Evolutionary conservation across 2,113 vertebrate species (phyloP), one percentile per base, ranked within the genome.

Genomic region (Cromileptes altivelis): DNA sequence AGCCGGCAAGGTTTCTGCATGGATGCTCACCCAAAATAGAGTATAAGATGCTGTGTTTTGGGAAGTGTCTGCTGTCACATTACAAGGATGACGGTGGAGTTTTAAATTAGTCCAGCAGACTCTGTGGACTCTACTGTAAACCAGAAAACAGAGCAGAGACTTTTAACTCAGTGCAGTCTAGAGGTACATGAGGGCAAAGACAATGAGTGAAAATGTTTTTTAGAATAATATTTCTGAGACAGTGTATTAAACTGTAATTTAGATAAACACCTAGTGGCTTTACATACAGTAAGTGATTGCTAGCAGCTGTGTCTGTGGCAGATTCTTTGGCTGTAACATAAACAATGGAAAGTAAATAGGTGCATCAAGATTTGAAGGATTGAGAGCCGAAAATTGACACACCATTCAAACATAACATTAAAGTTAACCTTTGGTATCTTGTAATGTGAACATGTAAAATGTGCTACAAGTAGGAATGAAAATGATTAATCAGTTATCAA

Each of bases 351-450:
- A 3, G 37, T 27, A 4, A 45, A 12, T 11, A 45, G n/a, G 19
- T 4, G 53, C 27, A 7, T 19, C 4, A 0, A 18, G 21, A 75
- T 56, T 61, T 17, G 67, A 78, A 23, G 13, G 71, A 63, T 0
- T 17, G 42, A 47, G 47, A 80, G 30, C n/a, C n/a, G 15, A 75
- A 80, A 85, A 58, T 21, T 27, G 21, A 14, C 21, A 33, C 33
- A 47, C 8, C 9, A 3, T 47, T 62, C 10, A 69, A 23, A 19
- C 4, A 23, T 7, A 64, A 50, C 9, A 65, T n/a, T 23, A n/a
- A 25, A 27, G 6, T 23, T 55, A 9, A 19, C 6, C 6, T 56
- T 55, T 47, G 3, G n/a, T 6, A 33, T 57, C 19, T 47, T 63
- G 33, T 23, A 13, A 55, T 1, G 0, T 69, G 27, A 17, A 23